Evolutionary conservation across 2,888 invertebrate genomes (phyloP), one percentile per base, ranked within the genome.

Genomic region (Tipula helvola): DNA sequence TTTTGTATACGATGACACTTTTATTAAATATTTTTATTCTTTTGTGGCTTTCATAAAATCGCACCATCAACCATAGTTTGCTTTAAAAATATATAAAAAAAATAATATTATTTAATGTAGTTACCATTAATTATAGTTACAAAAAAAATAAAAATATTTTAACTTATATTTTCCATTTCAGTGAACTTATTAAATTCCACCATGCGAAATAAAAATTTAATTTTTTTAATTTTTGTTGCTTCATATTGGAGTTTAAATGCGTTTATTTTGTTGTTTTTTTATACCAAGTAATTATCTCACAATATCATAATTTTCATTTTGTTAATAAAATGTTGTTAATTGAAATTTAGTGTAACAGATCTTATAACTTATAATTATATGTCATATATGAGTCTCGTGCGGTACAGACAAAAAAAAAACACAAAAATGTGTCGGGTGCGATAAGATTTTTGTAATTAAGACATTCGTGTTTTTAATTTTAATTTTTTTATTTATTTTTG

Each of bases 121-220:
- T 71, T 71, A 71, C 71, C 71, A 28, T 71, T 71, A 71, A 71
- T 71, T 71, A 71, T 71, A 10, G 28, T 28, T 28, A 71, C 28
- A 71, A 28, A 71, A 71, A 71, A 28, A 52, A 28, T 28, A 28
- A 28, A 52, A 52, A 71, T 12, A 71, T 71, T 71, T 71, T 71
- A 71, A 71, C 71, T 71, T 71, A 71, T 71, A 71, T 71, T 71
- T 71, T 71, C 71, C 71, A 28, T 71, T 71, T 71, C 71, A 71
- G 71, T 71, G 71, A 71, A 71, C 71, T 71, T 71, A 71, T 71
- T 71, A 71, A 71, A 71, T 71, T 71, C 71, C 71, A 71, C 71
- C 71, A 71, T 71, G 71, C 71, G 71, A 71, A 71, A 47, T 8
- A 41, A 47, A 47, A 18, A 8, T 71, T 28, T 18, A 39, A 28